Evolutionary conservation across 2,797 vertebrate species (phyloP), one percentile per base, ranked within the genome.

Genomic region (Brachymystax lenok): DNA sequence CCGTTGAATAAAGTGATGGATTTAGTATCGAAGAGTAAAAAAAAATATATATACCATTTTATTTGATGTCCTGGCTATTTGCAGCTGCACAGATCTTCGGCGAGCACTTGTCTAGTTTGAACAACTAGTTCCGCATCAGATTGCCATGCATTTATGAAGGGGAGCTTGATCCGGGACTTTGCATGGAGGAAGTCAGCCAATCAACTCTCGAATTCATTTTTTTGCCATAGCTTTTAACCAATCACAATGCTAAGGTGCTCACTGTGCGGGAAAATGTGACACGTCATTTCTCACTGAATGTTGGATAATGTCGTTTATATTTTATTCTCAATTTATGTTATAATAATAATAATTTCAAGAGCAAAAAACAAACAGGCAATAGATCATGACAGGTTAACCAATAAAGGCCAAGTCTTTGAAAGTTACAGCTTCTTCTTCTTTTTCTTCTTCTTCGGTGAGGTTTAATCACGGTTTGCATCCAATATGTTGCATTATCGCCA

Each of bases 101-200:
- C 8, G 21, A 24, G 51, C 16, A 0, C 21, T 21, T 30, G 54
- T 74, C 12, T 12, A 71, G 83, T 89, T 91, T 83, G 83, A 90
- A 90, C 85, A 86, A 80, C 77, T 84, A 76, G 82, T 78, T 88
- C 89, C 90, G 91, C 91, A 87, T 82, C 77, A 75, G 24, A 56
- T 0, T 61, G 75, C 52, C 10, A 1, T 1, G 3, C 80, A 77
- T 86, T 87, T 88, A 84, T 79, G 75, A 17, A 28, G 46, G n/a
- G n/a, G 13, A 51, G 46, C 0, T 73, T 35, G 77, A 93, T 94
- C 93, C 93, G 92, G 92, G 92, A 82, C 84, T 68, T 80, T 50
- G 13, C 12, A 6, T 4, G n/a, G 8, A 51, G 35, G 0, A 1
- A 64, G 16, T 0, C 0, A 76, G 66, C 93, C 92, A 92, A 91